Evolutionary conservation across 2,888 invertebrate species (phyloP), one percentile per base, ranked within the genome.

Genomic region (Tipula unca): DNA sequence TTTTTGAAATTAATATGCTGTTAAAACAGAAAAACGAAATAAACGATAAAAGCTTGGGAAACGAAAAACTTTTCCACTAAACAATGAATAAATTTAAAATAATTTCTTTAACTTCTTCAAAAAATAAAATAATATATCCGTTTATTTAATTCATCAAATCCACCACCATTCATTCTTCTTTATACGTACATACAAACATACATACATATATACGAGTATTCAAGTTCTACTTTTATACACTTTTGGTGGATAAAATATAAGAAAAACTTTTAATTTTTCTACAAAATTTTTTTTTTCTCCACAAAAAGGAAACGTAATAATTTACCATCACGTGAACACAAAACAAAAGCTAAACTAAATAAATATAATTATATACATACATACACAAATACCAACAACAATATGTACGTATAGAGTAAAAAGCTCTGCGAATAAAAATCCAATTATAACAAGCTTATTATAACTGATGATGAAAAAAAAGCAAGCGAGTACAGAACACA

Each of bases 51-150:
- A 48, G 17, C 17, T 17, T 48, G 3, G 20, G 3, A 10, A 69
- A 69, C 6, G 8, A 25, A 69, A 69, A 69, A 69, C 69, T 69
- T 69, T 69, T 69, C 25, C 69, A 69, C 69, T 69, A 69, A 69
- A 69, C 69, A 69, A 69, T 69, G 69, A 69, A 69, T 69, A 69
- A 69, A 69, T 69, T 69, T 69, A 69, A 69, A 69, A 69, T 69
- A 69, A 69, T 69, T 69, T 25, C 25, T 69, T 69, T 69, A 69
- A 69, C 69, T 69, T 69, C 25, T 69, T 25, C 69, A 69, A 25
- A 69, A 10, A 69, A 69, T 69, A 69, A 69, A 20, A 69, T 69
- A 69, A 69, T 69, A 69, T 69, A 69, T 69, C 69, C 69, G 25
- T 69, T 69, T 69, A 25, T 69, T 69, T 69, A 69, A 69, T 25